Evolutionary conservation across 2,797 vertebrate genomes (phyloP), one percentile per base, ranked within the genome.

Genomic region (Kryptopterus vitreolus): DNA sequence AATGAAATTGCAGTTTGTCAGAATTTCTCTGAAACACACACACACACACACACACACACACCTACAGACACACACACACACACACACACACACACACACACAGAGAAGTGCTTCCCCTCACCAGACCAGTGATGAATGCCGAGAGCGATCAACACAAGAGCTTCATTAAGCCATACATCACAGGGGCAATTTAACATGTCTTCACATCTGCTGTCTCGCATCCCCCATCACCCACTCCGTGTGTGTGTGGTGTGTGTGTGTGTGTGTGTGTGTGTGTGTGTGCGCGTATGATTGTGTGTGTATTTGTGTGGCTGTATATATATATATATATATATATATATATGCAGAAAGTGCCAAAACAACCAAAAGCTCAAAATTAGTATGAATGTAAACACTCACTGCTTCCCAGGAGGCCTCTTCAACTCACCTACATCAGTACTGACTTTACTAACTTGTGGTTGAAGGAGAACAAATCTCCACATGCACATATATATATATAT

Each of bases 111-210:
- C 62, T 80, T 74, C 55, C 65, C 80, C 38, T 55, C 29, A 68
- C 94, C 92, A 94, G 93, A 90, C 91, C 93, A 35, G 72, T 85
- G 79, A 95, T 95, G 93, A 94, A 96, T 95, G 93, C 93, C 89
- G 53, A 43, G 73, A 8, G 71, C 76, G 81, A 85, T 86, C 83
- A 86, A 86, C 85, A 83, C 81, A 82, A 83, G 89, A 93, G 93
- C 86, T 96, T 96, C 95, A 96, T 96, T 94, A 96, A 96, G 93
- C 94, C 93, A 94, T 97, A 94, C 93, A 97, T 97, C 96, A 96
- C 95, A 92, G 94, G 93, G 93, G 93, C 95, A 94, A 96, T 96
- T 96, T 95, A 95, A 95, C 92, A 94, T 95, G 95, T 95, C 96
- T 94, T 89, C 93, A 94, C 93, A 95, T 96, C 94, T 95, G 95